These are phyloP conservation scores for Helicoverpa assulta DNA, from an alignment of 2,888 invertebrate species.

Conservation along the genomic window DNA sequence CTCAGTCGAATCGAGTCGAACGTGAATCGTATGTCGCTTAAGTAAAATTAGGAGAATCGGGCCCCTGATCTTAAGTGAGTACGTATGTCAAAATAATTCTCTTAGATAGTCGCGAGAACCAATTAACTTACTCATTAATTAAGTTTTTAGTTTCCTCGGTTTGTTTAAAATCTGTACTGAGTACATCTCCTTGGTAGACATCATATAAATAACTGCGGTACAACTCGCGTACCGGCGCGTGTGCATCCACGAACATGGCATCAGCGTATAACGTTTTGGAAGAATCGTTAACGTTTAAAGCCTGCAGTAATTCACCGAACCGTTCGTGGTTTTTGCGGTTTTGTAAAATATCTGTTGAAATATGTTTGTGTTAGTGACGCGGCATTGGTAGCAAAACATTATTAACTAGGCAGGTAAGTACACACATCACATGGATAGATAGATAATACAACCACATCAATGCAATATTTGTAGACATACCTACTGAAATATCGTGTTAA, in stretches of 20 bases:
- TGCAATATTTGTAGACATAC: not conserved
- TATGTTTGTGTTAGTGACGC: slow-evolving; percentile 7
- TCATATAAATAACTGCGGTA: slow-evolving; percentile 87
- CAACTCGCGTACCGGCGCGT: slow-evolving; percentile 87
- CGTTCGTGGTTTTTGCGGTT: slow-evolving; percentile 82
- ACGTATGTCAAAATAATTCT: no score
- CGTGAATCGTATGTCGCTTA: no score
- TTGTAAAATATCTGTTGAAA: slow-evolving; percentile 75
- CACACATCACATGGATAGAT: no score
- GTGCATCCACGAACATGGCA: slow-evolving; percentile 91
- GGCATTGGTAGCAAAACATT: not conserved
- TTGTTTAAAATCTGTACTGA: slow-evolving; percentile 88
- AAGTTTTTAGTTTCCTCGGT: slow-evolving; percentile 74
- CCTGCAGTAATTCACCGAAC: slow-evolving; percentile 88
- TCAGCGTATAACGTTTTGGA: slow-evolving; percentile 88
- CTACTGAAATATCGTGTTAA: not conserved
- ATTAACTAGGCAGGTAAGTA: no score
- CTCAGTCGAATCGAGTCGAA: no score
- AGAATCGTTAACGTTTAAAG: slow-evolving; percentile 68
- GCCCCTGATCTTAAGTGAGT: no score
- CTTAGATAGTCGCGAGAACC: no score
- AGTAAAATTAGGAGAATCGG: no score
- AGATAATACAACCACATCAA: not conserved
- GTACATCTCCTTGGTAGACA: slow-evolving; percentile 90
- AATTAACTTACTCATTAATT: slow-evolving; percentile 87